Evolutionary conservation across 2,888 invertebrate species (phyloP), one percentile per base, ranked within the genome.

Genomic region (Meiosimyza decipiens): DNA sequence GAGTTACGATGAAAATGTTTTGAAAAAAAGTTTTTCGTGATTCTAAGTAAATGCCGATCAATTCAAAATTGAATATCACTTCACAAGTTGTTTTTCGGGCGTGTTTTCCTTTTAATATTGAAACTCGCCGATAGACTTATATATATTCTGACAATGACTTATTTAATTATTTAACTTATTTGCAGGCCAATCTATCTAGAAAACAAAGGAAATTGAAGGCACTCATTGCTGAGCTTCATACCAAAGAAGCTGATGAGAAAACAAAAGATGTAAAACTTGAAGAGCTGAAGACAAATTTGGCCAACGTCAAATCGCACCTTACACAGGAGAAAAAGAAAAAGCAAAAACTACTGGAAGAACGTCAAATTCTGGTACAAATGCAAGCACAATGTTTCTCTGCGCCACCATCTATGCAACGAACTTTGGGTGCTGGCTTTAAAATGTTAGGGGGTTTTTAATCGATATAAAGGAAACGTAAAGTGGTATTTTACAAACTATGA

Each of bases 361-460:
- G 86, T 0, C 83, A 86, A 15, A 76, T 85, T 5, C 73, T 86
- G n/a, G 81, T 82, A 47, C 85, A 86, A 72, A 84, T 86, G 83
- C 87, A 86, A 71, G 77, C 81, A 0, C 85, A 87, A 18, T 86
- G 85, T 76, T 84, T 83, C 71, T 86, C 87, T 16, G 87, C 86
- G 12, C 87, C 86, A 1, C 79, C 86, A 0, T 81, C 78, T 57
- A 73, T 82, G 12, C 82, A 84, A 11, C 82, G 83, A 50, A 82
- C 84, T 1, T 66, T 83, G n/a, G 86, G 85, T 0, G 83, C 81
- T 1, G 85, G 86, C 18, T 86, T 84, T 50, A 85, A 84, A 67
- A 80, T 84, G 72, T 71, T 72, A 15, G 51, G 60, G 16, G 72
- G 72, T 3, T 55, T 74, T 49, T 73, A 67, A 72, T 18, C 18